Base-by-base conservation (phyloP, 2,888 invertebrate genomes). In the Cheilosia urbana region DNA sequence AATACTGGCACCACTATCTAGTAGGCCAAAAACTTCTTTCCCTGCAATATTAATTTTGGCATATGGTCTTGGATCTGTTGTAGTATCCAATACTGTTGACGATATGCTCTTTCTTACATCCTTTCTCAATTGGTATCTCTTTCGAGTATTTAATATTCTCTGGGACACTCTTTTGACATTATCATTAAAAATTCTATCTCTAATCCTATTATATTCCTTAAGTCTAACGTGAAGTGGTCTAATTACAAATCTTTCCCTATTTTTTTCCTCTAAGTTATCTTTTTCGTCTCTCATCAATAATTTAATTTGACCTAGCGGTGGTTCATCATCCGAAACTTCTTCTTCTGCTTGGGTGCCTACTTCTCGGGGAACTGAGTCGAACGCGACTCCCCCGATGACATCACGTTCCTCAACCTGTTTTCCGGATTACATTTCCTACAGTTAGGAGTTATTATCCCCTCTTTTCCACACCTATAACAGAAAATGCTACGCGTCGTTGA, bases 331-430 rank as follows among this genome's bases (percentile, higher is more conserved):
- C 40, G 40, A 3, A 60, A 42, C 1, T 60, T 51, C 7, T 60
- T 51, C 13, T 13, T 37, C 37, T n/a, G n/a, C n/a, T n/a, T n/a
- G n/a, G n/a, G n/a, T n/a, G n/a, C n/a, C n/a, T n/a, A n/a, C n/a
- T n/a, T n/a, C n/a, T n/a, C n/a, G n/a, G n/a, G n/a, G n/a, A n/a
- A n/a, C n/a, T n/a, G n/a, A n/a, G n/a, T n/a, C n/a, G n/a, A n/a
- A n/a, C n/a, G n/a, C n/a, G n/a, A n/a, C n/a, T n/a, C n/a, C n/a
- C n/a, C n/a, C n/a, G n/a, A 9, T 3, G 17, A 6, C 21, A 7
- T 37, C 47, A 13, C 58, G 58, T 58, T 71, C 69, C 19, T n/a
- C 9, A 13, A 1, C 3, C 34, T 13, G 69, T 71, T 71, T 71
- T 58, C 49, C 37, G 49, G 42, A 17, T 19, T 13, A 11, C 57